phyloP scores from a whole-genome alignment of 2,113 vertebrate genomes.

The Dicerorhinus sumatrensis region DNA sequence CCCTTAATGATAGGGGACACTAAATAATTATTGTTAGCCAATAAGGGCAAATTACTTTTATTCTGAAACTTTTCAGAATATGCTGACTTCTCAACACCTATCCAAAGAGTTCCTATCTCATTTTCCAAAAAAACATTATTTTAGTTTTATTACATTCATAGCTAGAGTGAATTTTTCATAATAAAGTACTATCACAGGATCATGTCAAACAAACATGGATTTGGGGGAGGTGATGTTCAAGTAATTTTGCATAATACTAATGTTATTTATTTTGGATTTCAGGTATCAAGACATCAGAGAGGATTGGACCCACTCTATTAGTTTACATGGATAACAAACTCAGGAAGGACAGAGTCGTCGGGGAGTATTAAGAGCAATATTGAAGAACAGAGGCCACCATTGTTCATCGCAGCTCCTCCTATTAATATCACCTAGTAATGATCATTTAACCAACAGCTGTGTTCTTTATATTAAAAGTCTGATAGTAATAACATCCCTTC shows the following conservation, averaged over 20 bases:
- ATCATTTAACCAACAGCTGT: not conserved
- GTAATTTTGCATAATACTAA: not conserved
- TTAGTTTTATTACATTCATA: not conserved
- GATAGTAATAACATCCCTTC: not conserved
- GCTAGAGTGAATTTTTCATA: slow-evolving; percentile 22
- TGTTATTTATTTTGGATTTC: slow-evolving; percentile 1
- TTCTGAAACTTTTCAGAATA: slow-evolving; percentile 21
- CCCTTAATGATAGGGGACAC: not conserved
- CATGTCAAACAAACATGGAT: not conserved
- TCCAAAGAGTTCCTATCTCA: not conserved
- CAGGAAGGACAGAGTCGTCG: not conserved
- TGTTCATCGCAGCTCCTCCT: not conserved
- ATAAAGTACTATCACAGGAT: slow-evolving; percentile 13
- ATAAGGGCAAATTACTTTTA: slow-evolving; percentile 22
- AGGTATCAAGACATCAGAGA: not conserved
- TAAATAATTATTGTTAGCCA: not conserved
- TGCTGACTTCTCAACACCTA: not conserved
- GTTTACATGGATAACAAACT: not conserved
- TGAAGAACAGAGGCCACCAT: not conserved
- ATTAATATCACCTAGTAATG: not conserved
- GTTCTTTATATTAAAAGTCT: not conserved
- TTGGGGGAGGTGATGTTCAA: not conserved
- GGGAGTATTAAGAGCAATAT: not conserved
- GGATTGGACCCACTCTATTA: not conserved
- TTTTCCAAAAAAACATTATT: not conserved